Base-by-base conservation (phyloP, 2,888 invertebrate species). In the Acanthoscelides obtectus region DNA sequence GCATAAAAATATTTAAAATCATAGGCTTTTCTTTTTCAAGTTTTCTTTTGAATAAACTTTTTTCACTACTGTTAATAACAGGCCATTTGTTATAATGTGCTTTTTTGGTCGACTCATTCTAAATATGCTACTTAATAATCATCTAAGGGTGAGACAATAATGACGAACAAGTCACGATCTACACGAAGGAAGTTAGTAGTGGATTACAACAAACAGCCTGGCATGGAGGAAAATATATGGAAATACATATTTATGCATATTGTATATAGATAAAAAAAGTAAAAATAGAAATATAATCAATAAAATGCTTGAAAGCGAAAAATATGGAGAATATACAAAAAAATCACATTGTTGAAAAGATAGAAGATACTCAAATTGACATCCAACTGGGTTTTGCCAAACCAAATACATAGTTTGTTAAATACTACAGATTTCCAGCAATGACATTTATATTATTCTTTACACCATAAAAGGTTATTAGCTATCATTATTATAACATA, bases 1-100 rank as follows among this genome's bases (percentile, higher is more conserved):
- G 74, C 75, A 76, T 76, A 75, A 76, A 76, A 76, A 74, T 76
- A 75, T 74, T 76, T 72, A 70, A 74, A 74, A 73, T 72, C 72
- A 76, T 75, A 76, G 75, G 76, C 74, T 74, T 75, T n/a, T 72
- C 45, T 21, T 69, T 69, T 71, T 66, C 19, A 66, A 66, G 66
- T 21, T 20, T 66, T 66, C 63, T 66, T 66, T 70, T 45, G 63
- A 67, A 67, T 22, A 45, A 70, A 70, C 27, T 27, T 70, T 66
- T 45, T 70, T 22, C 66, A 45, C 45, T 45, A 45, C 45, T 45
- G 45, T 45, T 45, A 45, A 12, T 17, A 45, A 12, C 45, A 45
- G 45, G 45, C 45, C 45, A 45, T 45, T 45, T 45, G 45, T 45
- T 45, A 45, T 12, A 45, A 45, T 45, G 5, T 45, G 45, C 45